Conservation (phyloP, 1,140 invertebrate genomes). For the Harpegnathos saltator region DNA sequence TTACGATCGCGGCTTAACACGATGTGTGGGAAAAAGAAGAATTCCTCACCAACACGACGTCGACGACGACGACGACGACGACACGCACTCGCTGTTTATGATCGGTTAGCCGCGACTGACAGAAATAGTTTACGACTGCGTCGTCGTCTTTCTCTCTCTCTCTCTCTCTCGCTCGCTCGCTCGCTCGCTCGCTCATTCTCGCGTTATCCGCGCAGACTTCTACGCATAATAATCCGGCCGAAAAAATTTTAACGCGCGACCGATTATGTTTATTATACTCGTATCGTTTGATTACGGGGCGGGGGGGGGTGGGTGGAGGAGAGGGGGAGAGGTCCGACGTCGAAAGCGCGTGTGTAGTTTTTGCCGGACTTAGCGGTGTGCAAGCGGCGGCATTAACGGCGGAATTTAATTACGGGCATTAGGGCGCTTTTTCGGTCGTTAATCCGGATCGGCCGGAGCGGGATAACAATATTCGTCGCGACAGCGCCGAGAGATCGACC, state of each 20-base stretch:
- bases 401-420: slow-evolving; percentile 26
- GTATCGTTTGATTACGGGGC: slow-evolving; percentile 1
- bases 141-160: not conserved
- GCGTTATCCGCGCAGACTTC: not conserved
- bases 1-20: slow-evolving; percentile 34
- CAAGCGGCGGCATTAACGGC: not conserved
- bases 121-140: slow-evolving; percentile 47
- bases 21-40: slow-evolving; percentile 38
- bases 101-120: slow-evolving; percentile 25
- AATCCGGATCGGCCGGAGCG: slow-evolving; percentile 15
- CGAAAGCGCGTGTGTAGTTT: slow-evolving; percentile 13
- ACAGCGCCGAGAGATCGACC: not conserved
- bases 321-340: not conserved
- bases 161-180: not conserved
- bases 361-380: not conserved
- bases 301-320: too few relatives aligned
- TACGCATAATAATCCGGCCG: not conserved
- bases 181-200: slow-evolving; percentile 4
- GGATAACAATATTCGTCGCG: slow-evolving; percentile 12
- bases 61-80: slow-evolving; percentile 16
- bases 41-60: slow-evolving; percentile 24
- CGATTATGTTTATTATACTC: slow-evolving; percentile 31
- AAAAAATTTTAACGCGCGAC: slow-evolving; percentile 32
- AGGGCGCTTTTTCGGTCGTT: slow-evolving; percentile 8
- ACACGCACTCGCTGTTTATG: slow-evolving; percentile 21